Evolutionary conservation across 2,888 invertebrate species (phyloP).

Genomic region (Polietes domitor): DNA sequence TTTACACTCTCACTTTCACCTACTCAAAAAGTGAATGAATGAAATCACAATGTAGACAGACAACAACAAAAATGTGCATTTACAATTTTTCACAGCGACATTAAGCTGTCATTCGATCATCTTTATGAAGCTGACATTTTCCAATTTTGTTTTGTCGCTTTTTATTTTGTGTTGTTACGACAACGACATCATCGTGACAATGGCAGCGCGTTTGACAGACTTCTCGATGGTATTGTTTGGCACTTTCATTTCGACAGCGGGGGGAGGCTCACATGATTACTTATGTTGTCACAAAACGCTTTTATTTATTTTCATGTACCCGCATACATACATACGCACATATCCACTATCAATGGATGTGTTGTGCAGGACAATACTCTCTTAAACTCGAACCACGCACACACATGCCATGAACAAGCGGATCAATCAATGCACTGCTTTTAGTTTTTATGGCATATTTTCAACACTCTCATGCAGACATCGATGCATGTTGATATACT

Average conservation of each 20-base stretch:
- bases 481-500: not conserved
- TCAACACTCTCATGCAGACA: not conserved
- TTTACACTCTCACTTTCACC: too few species aligned
- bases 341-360: not conserved
- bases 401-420: not conserved
- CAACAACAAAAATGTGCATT: too few species aligned
- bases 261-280: not conserved
- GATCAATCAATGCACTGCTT: not conserved
- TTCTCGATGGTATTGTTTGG: not conserved
- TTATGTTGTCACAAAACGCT: conserved; percentile 7
- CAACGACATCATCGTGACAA: not conserved
- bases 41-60: too few species aligned
- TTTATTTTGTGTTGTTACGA: not conserved
- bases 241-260: conserved; percentile 1
- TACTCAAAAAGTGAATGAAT: too few species aligned
- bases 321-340: too few species aligned
- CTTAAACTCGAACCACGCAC: not conserved
- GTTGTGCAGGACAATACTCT: not conserved
- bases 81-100: not conserved
- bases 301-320: not conserved
- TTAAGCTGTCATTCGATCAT: conserved; percentile 20
- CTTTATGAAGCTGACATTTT: conserved; percentile 11
- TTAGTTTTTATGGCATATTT: not conserved
- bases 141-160: not conserved
- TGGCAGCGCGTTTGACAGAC: not conserved